Evolutionary conservation across 2,113 vertebrate genomes (phyloP), one percentile per base, ranked within the genome.

Genomic region (Engraulis encrasicolus): DNA sequence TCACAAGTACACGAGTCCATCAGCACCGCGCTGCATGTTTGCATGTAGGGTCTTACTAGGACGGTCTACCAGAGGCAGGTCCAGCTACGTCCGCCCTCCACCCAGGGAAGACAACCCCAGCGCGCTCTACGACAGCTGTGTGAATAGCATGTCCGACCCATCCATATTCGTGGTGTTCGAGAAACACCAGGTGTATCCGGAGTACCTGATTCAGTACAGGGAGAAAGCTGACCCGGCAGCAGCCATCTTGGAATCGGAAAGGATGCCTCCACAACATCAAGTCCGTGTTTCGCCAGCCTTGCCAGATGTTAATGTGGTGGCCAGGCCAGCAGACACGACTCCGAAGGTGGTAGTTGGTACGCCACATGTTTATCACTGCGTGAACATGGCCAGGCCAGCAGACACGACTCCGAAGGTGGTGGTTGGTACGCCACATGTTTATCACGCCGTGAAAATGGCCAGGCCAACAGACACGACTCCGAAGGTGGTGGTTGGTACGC

Each of bases 161-260:
- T 93, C 95, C 15, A 95, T 97, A 84, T 97, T 97, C 7, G 96
- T 97, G 6, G 86, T 97, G 85, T 97, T 97, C 50, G 96, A 97
- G 90, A 97, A 97, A 85, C 94, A 96, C 77, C 96, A 97, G 88
- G 88, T 95, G 83, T 97, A 97, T 82, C 96, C 96, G 0, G 96
- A 97, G 86, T 97, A 96, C 80, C 58, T 97, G 20, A 96, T 97
- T 78, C 87, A 93, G 77, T 97, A 97, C 58, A 66, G n/a, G 4
- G 58, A 66, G 23, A 12, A 31, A 11, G 1, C 23, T 66, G n/a
- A 31, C 2, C 11, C 58, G 31, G 11, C 23, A 66, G 58, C 7
- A 1, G 23, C 23, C 9, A n/a, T 27, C 23, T n/a, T n/a, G n/a
- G 58, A 27, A 9, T 31, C 58, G 23, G n/a, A 31, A 31, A 66